Evolutionary conservation across 2,797 vertebrate genomes (phyloP).

Genomic region (Gymnothorax reevesii): DNA sequence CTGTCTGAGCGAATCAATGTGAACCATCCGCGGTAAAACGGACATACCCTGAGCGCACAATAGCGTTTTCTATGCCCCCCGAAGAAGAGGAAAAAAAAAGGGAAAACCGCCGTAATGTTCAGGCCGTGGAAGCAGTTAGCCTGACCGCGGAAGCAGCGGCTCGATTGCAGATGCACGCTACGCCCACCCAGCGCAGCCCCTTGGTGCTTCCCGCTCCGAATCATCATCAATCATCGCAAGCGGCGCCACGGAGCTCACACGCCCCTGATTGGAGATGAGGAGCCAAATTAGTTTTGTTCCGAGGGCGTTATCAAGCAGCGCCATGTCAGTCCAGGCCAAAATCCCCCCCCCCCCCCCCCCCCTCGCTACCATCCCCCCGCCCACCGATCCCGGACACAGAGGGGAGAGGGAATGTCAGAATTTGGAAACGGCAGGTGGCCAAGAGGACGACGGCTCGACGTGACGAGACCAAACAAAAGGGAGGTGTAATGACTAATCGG

Average conservation of each 20-base stretch:
- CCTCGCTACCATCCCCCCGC: not conserved
- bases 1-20: conserved; percentile 17
- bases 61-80: not conserved
- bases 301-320: conserved; percentile 15
- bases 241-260: conserved; percentile 30
- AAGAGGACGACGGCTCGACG: not conserved
- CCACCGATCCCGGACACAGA: not conserved
- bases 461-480: not conserved
- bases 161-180: conserved; percentile 23
- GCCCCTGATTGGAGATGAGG: conserved; percentile 33
- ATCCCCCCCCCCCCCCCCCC: not conserved
- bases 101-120: not conserved
- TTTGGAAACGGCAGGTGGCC: not conserved
- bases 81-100: not conserved
- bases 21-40: not conserved
- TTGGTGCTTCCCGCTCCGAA: conserved; percentile 6
- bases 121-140: not conserved
- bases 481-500: not conserved
- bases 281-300: conserved; percentile 32
- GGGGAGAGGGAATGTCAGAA: not conserved
- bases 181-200: not conserved
- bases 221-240: conserved; percentile 57
- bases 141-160: not conserved
- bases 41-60: not conserved
- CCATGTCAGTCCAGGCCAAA: not conserved